Evolutionary conservation across 2,797 vertebrate genomes (phyloP), one percentile per base, ranked within the genome.

Genomic region (Anabacerthia variegaticeps): DNA sequence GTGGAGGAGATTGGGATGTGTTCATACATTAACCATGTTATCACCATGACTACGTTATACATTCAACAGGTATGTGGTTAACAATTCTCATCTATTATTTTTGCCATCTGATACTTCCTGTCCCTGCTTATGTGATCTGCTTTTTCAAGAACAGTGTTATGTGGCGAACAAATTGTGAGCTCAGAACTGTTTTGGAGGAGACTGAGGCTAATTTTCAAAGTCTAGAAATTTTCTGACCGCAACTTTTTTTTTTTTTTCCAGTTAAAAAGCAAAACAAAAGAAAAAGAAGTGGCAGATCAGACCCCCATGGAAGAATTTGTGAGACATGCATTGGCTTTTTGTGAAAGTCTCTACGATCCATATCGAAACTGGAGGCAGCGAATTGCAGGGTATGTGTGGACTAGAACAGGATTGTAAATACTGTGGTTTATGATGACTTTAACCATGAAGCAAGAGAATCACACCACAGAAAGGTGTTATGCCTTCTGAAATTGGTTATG

Each of bases 181-280:
- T 93, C 12, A 41, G n/a, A 62, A n/a, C 62, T 68, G 9, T 69
- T 89, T 32, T 59, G 30, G 46, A 46, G 14, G n/a, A 44, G 46
- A 75, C 34, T 1, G n/a, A 75, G 46, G 52, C 62, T 46, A 37
- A 54, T 71, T 84, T 81, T 88, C 14, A 55, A 7, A 17, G 55
- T 62, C 14, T 41, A 44, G 52, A 63, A 69, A 11, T 77, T 32
- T 69, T 82, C n/a, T 95, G 51, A 92, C 48, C 1, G 1, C 20
- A 11, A 8, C 22, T 62, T 67, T 77, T 56, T 83, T 88, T 76
- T 77, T 58, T 26, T 52, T 62, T 66, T 51, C 65, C 96, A 99
- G 99, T 98, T 99, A 89, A 99, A 99, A 98, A 99, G 99, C 92
- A 99, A 98, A 98, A 99, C 99, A 80, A 99, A 99, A 97, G 99